These are phyloP conservation scores for Orussus abietinus DNA, from an alignment of 1,140 invertebrate species.

Conservation along the genomic window DNA sequence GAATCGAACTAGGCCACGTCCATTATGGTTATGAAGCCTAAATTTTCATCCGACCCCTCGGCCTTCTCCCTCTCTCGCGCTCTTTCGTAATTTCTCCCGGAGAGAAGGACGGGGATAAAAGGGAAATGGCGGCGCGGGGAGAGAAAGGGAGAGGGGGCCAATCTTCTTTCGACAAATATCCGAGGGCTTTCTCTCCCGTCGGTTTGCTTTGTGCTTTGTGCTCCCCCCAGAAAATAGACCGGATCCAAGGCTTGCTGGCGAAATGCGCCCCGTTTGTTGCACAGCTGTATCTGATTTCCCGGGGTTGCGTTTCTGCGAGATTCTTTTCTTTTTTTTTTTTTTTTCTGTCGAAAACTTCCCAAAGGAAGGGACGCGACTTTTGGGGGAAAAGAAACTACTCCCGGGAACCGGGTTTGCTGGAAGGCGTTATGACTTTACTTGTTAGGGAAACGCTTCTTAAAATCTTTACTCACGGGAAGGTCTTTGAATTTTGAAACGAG, in stretches of 20 bases:
- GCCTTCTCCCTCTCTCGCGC: too few species aligned
- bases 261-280: slow-evolving; percentile 19
- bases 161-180: slow-evolving; percentile 29
- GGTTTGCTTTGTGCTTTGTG: slow-evolving; percentile 36
- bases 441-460: too few species aligned
- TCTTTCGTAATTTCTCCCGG: too few species aligned
- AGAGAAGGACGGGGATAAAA: slow-evolving; percentile 12
- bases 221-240: slow-evolving; percentile 20
- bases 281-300: slow-evolving; percentile 24
- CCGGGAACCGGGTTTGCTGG: too few species aligned
- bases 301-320: slow-evolving; percentile 13
- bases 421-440: too few species aligned
- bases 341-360: too few species aligned
- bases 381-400: too few species aligned
- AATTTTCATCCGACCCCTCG: slow-evolving; percentile 19
- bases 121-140: slow-evolving; percentile 13
- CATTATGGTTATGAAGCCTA: slow-evolving; percentile 25
- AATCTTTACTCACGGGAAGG: too few species aligned
- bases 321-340: too few species aligned
- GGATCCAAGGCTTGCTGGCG: slow-evolving; percentile 21
- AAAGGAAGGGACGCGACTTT: too few species aligned
- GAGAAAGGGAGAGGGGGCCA: slow-evolving; percentile 10
- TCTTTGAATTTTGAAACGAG: too few species aligned
- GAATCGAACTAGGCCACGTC: slow-evolving; percentile 16
- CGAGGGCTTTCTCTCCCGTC: slow-evolving; percentile 18